Conservation (phyloP, 2,888 invertebrate species). For the Eilema depressum region DNA sequence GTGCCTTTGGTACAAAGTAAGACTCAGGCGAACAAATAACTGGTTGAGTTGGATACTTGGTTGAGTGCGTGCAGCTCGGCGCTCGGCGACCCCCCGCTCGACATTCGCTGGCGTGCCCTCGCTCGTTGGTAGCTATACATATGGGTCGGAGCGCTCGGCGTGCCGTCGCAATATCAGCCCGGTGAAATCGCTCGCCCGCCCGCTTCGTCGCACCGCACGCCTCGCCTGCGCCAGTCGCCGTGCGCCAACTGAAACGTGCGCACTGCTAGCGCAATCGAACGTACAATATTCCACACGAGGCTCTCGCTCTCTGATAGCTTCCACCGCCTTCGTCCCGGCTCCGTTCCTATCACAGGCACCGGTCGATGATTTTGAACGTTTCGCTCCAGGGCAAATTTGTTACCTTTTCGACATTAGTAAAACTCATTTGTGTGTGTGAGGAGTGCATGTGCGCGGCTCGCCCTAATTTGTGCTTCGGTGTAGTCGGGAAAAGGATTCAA, state of each 20-base stretch:
- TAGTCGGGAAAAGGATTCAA: slow-evolving; percentile 77
- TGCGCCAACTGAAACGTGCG: slow-evolving; percentile 87
- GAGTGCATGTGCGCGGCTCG: slow-evolving; percentile 76
- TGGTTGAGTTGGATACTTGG: slow-evolving; percentile 73
- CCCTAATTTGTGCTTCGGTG: slow-evolving; percentile 73
- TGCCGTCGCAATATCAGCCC: slow-evolving; percentile 86
- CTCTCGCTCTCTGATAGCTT: slow-evolving; percentile 71
- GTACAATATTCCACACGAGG: slow-evolving; percentile 75
- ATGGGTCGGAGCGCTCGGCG: slow-evolving; percentile 80
- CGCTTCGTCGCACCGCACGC: slow-evolving; percentile 83
- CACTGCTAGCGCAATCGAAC: slow-evolving; percentile 84
- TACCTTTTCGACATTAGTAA: slow-evolving; percentile 52
- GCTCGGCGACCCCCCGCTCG: slow-evolving; percentile 76
- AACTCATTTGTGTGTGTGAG: slow-evolving; percentile 62
- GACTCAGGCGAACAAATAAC: slow-evolving; percentile 66
- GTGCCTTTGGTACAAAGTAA: slow-evolving; percentile 63
- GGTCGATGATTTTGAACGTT: slow-evolving; percentile 64
- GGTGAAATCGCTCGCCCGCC: slow-evolving; percentile 87
- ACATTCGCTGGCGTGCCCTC: slow-evolving; percentile 76
- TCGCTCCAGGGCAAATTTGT: slow-evolving; percentile 58
- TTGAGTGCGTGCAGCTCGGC: slow-evolving; percentile 78
- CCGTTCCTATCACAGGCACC: slow-evolving; percentile 63
- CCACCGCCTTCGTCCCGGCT: slow-evolving; percentile 62
- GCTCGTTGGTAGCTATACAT: slow-evolving; percentile 79
- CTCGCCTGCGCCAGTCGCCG: slow-evolving; percentile 86